phyloP scores from a whole-genome alignment of 2,113 vertebrate genomes.

The Bos taurus region ARS-UCD2.0 NC_037338.1:52734001-52734500 shows the following conservation, averaged over 20 bases:
- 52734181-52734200: not conserved
- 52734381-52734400: not conserved
- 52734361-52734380: not conserved
- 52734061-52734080: not conserved
- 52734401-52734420: not conserved
- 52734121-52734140: not conserved
- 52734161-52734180: not conserved
- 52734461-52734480: not conserved
- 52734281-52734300: not conserved
- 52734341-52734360: not conserved
- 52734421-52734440: not conserved
- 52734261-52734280: not conserved
- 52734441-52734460: not conserved
- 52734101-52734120: not conserved
- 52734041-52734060: not conserved
- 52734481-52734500: not conserved
- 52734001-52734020: not conserved
- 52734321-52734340: not conserved
- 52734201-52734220: not conserved
- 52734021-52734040: not conserved
- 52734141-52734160: not conserved
- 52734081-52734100: not conserved
- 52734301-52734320: not conserved
- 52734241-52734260: not conserved
- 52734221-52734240: not conserved